These are phyloP conservation scores for Drosophila barbarae DNA, from an alignment of 2,888 invertebrate genomes.

Conservation along the genomic window DNA sequence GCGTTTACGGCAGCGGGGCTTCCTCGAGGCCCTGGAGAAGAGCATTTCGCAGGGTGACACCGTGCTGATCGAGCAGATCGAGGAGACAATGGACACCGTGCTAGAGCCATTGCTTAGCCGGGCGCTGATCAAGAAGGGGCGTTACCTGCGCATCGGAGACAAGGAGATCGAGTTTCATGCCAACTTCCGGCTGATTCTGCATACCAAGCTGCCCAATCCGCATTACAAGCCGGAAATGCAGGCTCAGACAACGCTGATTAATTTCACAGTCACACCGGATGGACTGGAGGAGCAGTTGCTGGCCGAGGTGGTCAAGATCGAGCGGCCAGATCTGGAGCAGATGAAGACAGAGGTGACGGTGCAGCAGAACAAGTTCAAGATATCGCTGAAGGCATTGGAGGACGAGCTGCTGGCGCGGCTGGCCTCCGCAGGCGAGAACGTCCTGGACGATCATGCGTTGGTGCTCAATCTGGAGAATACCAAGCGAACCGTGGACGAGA, in stretches of 20 bases:
- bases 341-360: conserved; percentile 91
- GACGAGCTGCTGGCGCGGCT: conserved; percentile 92
- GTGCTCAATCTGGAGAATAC: conserved; percentile 96
- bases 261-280: conserved; percentile 96
- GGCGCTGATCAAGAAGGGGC: conserved; percentile 93
- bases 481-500: conserved; percentile 94
- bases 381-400: conserved; percentile 92
- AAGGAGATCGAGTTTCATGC: conserved; percentile 94
- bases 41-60: conserved; percentile 87
- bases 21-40: conserved; percentile 90
- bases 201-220: conserved; percentile 96
- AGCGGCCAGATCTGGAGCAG: conserved; percentile 93
- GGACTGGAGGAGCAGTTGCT: conserved; percentile 97
- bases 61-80: conserved; percentile 93
- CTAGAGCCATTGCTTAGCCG: conserved; percentile 93
- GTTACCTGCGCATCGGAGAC: conserved; percentile 90
- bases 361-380: conserved; percentile 97
- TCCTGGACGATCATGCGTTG: conserved; percentile 92
- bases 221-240: conserved; percentile 99
- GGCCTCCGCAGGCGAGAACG: conserved; percentile 94
- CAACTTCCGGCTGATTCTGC: conserved; percentile 90
- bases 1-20: conserved; percentile 89
- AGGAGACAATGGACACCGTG: conserved; percentile 94
- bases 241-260: conserved; percentile 96
- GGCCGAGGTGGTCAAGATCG: conserved; percentile 95